These are phyloP conservation scores for Heteractis magnifica DNA, from an alignment of 92 coral and sea anemone genomes.

Conservation along the genomic window DNA sequence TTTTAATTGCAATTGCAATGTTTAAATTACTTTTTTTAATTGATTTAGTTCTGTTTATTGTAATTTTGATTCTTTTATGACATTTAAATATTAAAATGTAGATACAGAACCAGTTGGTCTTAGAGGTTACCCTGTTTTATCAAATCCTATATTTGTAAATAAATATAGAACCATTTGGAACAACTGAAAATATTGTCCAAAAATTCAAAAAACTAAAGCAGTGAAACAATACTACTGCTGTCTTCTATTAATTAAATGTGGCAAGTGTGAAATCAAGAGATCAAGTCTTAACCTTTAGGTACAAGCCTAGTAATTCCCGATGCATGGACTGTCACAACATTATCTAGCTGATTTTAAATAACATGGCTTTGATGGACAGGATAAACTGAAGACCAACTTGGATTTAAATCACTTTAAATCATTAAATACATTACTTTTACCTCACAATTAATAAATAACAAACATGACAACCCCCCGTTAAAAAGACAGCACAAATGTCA, in stretches of 20 bases:
- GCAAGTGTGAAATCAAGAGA: too few species aligned
- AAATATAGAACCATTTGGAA: too few species aligned
- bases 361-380: slow-evolving; percentile 12
- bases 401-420: neutral
- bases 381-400: slow-evolving; percentile 5
- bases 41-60: neutral
- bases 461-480: slow-evolving; percentile 10
- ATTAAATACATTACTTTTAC: neutral
- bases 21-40: neutral
- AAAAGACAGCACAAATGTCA: slow-evolving; percentile 5
- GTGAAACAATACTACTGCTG: too few species aligned
- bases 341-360: neutral
- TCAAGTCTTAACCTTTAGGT: too few species aligned
- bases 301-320: too few species aligned
- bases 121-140: neutral
- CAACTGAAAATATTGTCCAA: too few species aligned
- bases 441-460: neutral
- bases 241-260: too few species aligned
- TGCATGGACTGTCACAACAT: neutral
- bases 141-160: neutral
- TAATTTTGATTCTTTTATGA: neutral
- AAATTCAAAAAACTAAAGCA: too few species aligned
- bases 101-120: neutral
- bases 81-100: neutral
- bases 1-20: neutral